phyloP scores from a whole-genome alignment of 2,888 invertebrate genomes.

The Mayetiola destructor region DNA sequence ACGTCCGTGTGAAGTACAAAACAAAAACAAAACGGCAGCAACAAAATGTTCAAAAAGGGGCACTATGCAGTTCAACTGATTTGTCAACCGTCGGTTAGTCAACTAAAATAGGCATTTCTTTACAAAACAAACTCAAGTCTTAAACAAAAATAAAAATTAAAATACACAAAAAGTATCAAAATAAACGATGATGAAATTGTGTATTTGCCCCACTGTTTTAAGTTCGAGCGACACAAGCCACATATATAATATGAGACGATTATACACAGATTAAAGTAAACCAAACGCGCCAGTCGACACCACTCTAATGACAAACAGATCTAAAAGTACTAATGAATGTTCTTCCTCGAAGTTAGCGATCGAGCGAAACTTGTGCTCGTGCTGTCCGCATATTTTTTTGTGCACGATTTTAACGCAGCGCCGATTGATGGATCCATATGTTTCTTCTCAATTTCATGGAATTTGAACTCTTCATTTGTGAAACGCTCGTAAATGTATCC shows the following conservation, averaged over 20 bases:
- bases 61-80: neutral
- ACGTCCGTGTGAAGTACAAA: neutral
- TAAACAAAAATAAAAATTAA: neutral
- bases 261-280: neutral
- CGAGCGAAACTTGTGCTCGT: no score
- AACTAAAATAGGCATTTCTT: neutral
- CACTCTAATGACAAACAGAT: neutral
- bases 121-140: neutral
- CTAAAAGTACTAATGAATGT: conserved; percentile 7
- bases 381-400: conserved; percentile 50
- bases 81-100: neutral
- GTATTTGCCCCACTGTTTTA: no score
- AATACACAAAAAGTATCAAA: no score
- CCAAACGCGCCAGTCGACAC: neutral
- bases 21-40: neutral
- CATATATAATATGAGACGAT: neutral
- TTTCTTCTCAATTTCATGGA: conserved; percentile 28
- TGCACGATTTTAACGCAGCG: conserved; percentile 56
- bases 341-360: no score
- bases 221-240: neutral
- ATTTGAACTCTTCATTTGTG: conserved; percentile 30
- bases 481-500: conserved; percentile 40
- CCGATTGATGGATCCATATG: conserved; percentile 42
- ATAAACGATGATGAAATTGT: neutral
- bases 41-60: neutral